These are phyloP conservation scores for Lamproptera curius DNA, from an alignment of 2,888 invertebrate genomes.

Conservation along the genomic window DNA sequence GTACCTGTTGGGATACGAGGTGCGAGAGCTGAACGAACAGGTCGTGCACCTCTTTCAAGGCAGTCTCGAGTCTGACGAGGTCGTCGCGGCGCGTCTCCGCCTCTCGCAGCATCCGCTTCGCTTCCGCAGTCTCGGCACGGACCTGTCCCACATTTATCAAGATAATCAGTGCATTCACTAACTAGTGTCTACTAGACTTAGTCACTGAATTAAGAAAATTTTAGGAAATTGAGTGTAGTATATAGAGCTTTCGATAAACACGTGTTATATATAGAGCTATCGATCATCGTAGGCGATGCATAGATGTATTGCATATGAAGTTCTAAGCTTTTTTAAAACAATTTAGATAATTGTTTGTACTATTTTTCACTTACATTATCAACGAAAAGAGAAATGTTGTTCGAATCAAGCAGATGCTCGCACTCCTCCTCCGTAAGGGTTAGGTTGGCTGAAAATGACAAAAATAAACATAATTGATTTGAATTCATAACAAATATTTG, in stretches of 20 bases:
- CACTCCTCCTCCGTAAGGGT: conserved; percentile 68
- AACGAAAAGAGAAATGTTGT: conserved; percentile 64
- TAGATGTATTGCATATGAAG: too few species aligned
- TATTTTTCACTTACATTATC: conserved; percentile 66
- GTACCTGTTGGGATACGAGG: conserved; percentile 86
- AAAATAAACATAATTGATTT: too few species aligned
- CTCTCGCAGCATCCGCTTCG: conserved; percentile 85
- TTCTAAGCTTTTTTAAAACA: too few species aligned
- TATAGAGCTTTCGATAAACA: too few species aligned
- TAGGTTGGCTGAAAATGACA: conserved; percentile 50
- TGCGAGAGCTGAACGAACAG: conserved; percentile 91
- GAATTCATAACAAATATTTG: background rate
- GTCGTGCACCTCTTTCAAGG: conserved; percentile 86
- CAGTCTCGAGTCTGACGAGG: conserved; percentile 87
- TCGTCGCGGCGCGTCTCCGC: conserved; percentile 90
- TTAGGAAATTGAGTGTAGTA: too few species aligned
- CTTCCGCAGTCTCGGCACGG: conserved; percentile 87
- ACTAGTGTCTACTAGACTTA: too few species aligned
- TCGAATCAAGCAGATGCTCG: conserved; percentile 58
- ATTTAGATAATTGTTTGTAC: too few species aligned
- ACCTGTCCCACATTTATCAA: conserved; percentile 78
- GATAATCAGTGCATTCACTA: too few species aligned
- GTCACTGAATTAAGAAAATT: too few species aligned
- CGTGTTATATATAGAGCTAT: too few species aligned
- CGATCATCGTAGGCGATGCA: too few species aligned